Percentiles rank a stretch among this genome's conserved stretches.
Conservation (phyloP, 2,797 vertebrate species). For the Chiroxiphia lanceolata region DNA sequence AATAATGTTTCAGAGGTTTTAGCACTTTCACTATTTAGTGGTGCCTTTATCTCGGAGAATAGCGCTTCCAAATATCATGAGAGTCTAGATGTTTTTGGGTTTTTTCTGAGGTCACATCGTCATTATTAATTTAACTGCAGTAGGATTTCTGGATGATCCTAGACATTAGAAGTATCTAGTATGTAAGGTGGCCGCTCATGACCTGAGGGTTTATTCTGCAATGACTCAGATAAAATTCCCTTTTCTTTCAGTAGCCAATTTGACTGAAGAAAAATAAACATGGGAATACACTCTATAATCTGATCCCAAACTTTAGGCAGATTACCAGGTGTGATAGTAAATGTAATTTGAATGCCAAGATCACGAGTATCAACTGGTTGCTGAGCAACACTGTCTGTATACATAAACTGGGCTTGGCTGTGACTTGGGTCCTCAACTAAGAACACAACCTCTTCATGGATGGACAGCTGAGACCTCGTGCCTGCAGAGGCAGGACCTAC, state of each 20-base stretch:
- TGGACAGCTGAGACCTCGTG: fast-evolving
- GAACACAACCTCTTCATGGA: not conserved
- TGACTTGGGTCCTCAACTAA: not conserved
- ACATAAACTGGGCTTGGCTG: not conserved
- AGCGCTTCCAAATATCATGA: not conserved
- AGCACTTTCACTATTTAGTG: not conserved
- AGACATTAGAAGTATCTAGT: not conserved
- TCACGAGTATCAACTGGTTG: not conserved
- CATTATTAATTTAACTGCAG: not conserved
- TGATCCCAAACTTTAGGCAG: not conserved
- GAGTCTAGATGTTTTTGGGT: not conserved
- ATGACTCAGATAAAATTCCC: not conserved
- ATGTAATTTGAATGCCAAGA: not conserved
- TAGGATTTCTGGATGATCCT: not conserved
- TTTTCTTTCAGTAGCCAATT: not conserved
- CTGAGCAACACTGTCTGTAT: not conserved
- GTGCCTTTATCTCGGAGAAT: not conserved
- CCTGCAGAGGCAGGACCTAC: not conserved
- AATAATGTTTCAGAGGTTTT: not conserved
- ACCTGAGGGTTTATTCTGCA: not conserved
- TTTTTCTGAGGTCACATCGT: not conserved
- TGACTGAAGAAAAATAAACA: not conserved
- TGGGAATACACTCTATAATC: not conserved
- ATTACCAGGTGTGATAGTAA: not conserved
- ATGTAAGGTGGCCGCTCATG: not conserved